Conservation (phyloP, 2,113 vertebrate species). For the Spheniscus mendiculus region DNA sequence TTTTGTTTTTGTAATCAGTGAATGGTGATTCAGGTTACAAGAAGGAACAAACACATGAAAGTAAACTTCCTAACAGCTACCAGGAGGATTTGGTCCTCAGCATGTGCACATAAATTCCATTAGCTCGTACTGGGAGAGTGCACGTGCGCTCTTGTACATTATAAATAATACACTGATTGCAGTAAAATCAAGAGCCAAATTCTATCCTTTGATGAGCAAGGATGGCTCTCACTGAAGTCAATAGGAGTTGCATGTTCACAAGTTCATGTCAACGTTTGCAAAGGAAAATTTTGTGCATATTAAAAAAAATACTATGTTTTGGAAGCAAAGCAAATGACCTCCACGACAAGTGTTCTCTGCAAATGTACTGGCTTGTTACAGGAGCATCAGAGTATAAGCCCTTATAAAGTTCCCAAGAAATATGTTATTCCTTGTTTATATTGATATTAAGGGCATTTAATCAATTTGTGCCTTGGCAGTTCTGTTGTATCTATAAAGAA, state of each 20-base stretch:
- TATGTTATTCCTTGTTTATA: not conserved
- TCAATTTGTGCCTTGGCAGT: not conserved
- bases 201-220: not conserved
- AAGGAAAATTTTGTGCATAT: not conserved
- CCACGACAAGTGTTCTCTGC: not conserved
- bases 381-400: not conserved
- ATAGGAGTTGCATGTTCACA: not conserved
- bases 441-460: not conserved
- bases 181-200: constrained; percentile 56
- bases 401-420: not conserved
- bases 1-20: not conserved
- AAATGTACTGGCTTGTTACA: not conserved
- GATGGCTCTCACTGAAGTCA: not conserved
- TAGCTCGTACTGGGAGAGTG: constrained; percentile 28
- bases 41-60: not conserved
- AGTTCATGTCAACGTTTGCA: not conserved
- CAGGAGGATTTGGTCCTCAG: constrained; percentile 26
- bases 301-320: not conserved
- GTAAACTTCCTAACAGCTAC: constrained; percentile 27
- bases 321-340: constrained; percentile 5
- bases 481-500: not conserved
- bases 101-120: constrained; percentile 21
- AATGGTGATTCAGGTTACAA: not conserved
- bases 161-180: constrained; percentile 39
- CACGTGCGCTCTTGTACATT: constrained; percentile 1